Evolutionary conservation across 2,113 vertebrate genomes (phyloP), one percentile per base, ranked within the genome.

Genomic region (western clawed frog (Xenopus tropicalis)): DNA sequence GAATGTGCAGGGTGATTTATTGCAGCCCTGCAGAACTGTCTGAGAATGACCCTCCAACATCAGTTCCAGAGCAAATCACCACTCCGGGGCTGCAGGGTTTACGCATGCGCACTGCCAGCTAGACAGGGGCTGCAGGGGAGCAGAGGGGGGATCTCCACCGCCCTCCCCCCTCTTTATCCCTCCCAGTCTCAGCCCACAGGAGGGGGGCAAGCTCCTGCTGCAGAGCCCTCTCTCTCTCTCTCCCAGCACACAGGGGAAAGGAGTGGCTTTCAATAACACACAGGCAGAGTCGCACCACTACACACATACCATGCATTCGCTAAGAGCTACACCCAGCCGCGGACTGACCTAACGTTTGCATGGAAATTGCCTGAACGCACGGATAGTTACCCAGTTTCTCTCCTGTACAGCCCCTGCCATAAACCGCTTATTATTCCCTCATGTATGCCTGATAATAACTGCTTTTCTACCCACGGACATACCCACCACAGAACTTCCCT

Each of bases 11-110:
- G 73, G 66, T 75, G 73, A 75, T 75, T 75, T 75, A 75, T 75
- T 69, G 73, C 73, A 75, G 73, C 73, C 73, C 73, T 75, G 73
- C 73, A 75, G 73, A 75, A 75, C 73, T 75, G 73, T 75, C 73
- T 75, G 73, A 69, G 73, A 75, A 75, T 75, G 73, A 75, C 73
- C 73, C 73, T 75, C 72, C 72, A 74, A 74, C 65, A 74, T 74
- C 65, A 74, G 72, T 74, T 66, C 72, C 66, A 74, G 52, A 54
- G 52, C 52, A 24, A 23, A 22, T 59, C 57, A 23, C 57, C 22
- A 59, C 58, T 75, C 66, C 59, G 63, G 73, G 73, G 73, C 66
- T 75, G 73, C 46, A 22, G 58, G 25, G 14, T 43, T 13, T 54
- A 61, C 72, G 73, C 73, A 69, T 75, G 73, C 51, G 52, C 72